Evolutionary conservation across 1,140 invertebrate genomes (phyloP).

Genomic region (Philotrypesis tridentata): DNA sequence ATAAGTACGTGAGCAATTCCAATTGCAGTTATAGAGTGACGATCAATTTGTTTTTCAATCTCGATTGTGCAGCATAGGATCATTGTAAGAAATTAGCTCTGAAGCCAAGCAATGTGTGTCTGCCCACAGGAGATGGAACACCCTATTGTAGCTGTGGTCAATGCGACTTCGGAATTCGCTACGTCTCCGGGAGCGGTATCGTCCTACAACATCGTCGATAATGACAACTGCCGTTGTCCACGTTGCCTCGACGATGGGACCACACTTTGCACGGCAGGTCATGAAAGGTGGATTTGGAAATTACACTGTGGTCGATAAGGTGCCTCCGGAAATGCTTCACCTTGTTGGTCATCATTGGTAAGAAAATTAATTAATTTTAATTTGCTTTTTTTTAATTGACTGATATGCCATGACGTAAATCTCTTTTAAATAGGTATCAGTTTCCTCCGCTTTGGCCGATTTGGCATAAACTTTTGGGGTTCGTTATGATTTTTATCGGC

Average conservation of each 20-base stretch:
- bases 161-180: conserved; percentile 7
- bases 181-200: neutral
- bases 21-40: no score
- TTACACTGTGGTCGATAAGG: conserved; percentile 83
- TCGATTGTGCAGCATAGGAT: neutral
- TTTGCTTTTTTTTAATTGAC: no score
- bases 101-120: conserved; percentile 12
- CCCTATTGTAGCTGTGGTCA: neutral
- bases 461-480: conserved; percentile 86
- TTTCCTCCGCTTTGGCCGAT: conserved; percentile 85
- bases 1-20: conserved; percentile 10
- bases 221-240: neutral
- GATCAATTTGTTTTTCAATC: no score
- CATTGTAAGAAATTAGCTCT: neutral
- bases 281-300: conserved; percentile 73
- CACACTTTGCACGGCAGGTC: conserved; percentile 62
- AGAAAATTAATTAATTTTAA: no score
- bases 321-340: conserved; percentile 82
- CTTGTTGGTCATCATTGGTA: conserved; percentile 84
- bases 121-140: conserved; percentile 41
- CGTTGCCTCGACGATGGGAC: conserved; percentile 67
- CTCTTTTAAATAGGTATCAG: conserved; percentile 65
- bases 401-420: no score
- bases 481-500: conserved; percentile 83
- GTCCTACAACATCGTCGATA: neutral